Conservation (phyloP, 2,797 vertebrate species). For the Toxotes lorentzi region DNA sequence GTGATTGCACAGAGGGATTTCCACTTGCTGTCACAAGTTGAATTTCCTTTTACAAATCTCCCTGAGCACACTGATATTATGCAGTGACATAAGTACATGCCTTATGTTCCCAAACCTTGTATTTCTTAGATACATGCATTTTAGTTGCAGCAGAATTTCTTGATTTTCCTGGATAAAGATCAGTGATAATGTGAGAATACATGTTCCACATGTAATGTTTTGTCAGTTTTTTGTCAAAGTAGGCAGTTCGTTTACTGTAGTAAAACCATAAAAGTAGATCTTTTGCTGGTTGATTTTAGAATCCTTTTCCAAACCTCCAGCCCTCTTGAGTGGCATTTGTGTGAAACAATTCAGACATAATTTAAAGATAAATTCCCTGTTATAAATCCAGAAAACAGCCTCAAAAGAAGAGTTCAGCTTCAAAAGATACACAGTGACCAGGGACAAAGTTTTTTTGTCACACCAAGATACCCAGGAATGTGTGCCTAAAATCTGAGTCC, state of each 20-base stretch:
- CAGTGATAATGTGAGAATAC: not conserved
- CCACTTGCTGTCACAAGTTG: constrained; percentile 53
- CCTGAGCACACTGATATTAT: constrained; percentile 58
- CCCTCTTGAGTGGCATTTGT: not conserved
- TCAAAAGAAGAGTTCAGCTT: not conserved
- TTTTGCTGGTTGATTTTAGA: not conserved
- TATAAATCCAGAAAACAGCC: not conserved
- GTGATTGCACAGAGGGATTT: constrained; percentile 65
- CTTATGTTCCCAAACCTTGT: constrained; percentile 1
- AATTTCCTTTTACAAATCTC: constrained; percentile 72
- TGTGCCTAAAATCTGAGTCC: not conserved
- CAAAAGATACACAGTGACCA: not conserved
- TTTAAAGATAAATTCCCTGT: not conserved
- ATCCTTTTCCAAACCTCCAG: not conserved
- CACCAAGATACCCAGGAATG: not conserved
- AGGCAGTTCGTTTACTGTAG: not conserved
- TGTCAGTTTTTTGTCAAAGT: not conserved
- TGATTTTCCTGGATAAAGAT: constrained; percentile 18
- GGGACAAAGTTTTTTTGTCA: not conserved
- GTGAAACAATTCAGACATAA: not conserved
- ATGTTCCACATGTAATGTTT: not conserved
- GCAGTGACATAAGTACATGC: constrained; percentile 49
- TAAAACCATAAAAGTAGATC: not conserved
- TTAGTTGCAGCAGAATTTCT: constrained; percentile 20
- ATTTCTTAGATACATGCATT: not conserved